Conservation (phyloP, 2,888 invertebrate genomes). For the Meandrusa payeni region DNA sequence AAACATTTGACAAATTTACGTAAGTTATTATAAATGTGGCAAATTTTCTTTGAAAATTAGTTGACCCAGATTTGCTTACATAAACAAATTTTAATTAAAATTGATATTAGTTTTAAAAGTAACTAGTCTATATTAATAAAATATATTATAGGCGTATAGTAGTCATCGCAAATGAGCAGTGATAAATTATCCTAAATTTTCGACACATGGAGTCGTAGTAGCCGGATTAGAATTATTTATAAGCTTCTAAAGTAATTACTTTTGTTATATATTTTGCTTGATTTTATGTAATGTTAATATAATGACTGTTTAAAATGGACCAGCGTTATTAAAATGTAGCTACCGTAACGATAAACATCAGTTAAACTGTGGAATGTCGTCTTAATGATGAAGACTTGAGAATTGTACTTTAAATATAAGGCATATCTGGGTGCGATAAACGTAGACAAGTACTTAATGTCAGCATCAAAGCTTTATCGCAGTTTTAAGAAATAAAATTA, state of each 20-base stretch:
- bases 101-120: conserved; percentile 34
- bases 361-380: conserved; percentile 59
- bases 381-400: conserved; percentile 19
- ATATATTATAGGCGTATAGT: conserved; percentile 38
- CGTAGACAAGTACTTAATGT: no score
- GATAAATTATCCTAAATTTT: conserved; percentile 29
- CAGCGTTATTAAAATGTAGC: conserved; percentile 57
- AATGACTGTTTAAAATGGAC: conserved; percentile 59
- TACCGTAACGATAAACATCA: conserved; percentile 44
- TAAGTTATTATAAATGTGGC: no score
- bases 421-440: conserved; percentile 44
- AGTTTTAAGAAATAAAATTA: no score
- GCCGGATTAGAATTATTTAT: conserved; percentile 18
- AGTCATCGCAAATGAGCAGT: conserved; percentile 36
- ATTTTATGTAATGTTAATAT: conserved; percentile 60
- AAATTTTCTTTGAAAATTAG: no score
- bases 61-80: no score
- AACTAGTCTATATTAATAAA: conserved; percentile 55
- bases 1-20: no score
- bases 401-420: conserved; percentile 40
- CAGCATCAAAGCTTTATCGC: no score
- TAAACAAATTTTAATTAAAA: conserved; percentile 9
- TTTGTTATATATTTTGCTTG: conserved; percentile 58
- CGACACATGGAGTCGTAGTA: conserved; percentile 11
- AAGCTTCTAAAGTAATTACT: conserved; percentile 32